Conservation (phyloP, 1,140 invertebrate species). For the Chlorops oryzae region DNA sequence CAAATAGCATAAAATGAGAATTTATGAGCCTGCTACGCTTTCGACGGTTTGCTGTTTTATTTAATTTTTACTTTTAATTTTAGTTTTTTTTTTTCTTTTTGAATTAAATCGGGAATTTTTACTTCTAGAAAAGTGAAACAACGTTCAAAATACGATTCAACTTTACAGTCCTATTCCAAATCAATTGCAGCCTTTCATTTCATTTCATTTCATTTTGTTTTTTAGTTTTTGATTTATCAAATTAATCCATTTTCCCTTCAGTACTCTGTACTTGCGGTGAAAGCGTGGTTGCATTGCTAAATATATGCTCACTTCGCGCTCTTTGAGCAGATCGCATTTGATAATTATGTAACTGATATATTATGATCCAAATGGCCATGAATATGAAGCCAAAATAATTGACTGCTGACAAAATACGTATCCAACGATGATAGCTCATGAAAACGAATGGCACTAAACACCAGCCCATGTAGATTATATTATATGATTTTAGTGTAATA, state of each 20-base stretch:
- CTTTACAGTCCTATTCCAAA: too few species aligned
- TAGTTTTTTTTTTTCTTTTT: background rate
- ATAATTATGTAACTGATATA: constrained; percentile 20
- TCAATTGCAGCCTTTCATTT: too few species aligned
- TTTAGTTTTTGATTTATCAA: background rate
- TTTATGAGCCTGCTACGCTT: too few species aligned
- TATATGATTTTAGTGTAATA: constrained; percentile 66
- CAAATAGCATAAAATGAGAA: too few species aligned
- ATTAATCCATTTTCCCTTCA: constrained; percentile 4
- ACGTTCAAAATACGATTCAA: too few species aligned
- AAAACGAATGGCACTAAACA: constrained; percentile 74
- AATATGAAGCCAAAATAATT: constrained; percentile 61
- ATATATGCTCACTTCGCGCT: constrained; percentile 1
- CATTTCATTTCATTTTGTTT: background rate
- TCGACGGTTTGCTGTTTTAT: too few species aligned
- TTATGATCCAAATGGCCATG: constrained; percentile 54
- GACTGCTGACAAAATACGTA: constrained; percentile 54
- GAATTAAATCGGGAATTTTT: background rate
- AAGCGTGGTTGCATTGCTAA: constrained; percentile 3
- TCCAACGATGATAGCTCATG: constrained; percentile 63
- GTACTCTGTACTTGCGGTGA: background rate
- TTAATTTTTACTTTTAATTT: background rate
- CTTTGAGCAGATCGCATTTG: background rate
- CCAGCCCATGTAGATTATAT: constrained; percentile 79
- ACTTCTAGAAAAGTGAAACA: background rate